Conservation (phyloP, 2,113 vertebrate species). For the Patagioenas fasciata region DNA sequence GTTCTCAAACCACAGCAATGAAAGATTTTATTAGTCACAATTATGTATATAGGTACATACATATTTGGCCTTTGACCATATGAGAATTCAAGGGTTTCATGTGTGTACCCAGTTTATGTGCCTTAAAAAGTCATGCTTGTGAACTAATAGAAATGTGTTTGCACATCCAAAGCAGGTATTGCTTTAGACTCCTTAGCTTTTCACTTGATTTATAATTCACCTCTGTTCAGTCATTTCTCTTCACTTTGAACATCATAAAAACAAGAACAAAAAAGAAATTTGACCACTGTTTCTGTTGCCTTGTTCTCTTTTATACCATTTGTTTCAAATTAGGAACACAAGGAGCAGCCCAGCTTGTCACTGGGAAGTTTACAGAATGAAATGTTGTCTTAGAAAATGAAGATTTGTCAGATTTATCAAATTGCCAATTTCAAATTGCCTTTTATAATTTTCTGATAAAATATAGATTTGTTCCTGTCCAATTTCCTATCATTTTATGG, state of each 20-base stretch:
- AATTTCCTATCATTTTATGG: background rate
- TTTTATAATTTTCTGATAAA: conserved; percentile 4
- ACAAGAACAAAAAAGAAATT: background rate
- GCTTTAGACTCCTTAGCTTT: background rate
- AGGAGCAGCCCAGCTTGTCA: background rate
- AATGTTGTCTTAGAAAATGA: background rate
- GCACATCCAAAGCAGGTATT: background rate
- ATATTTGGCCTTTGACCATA: background rate
- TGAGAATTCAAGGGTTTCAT: background rate
- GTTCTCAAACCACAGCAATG: background rate
- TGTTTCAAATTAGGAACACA: background rate
- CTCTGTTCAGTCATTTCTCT: background rate
- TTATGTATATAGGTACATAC: background rate
- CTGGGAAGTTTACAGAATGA: background rate
- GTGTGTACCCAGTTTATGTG: background rate
- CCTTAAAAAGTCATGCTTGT: background rate
- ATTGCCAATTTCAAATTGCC: background rate
- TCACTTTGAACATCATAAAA: background rate
- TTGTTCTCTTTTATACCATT: background rate
- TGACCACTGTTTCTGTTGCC: fast-evolving
- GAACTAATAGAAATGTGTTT: background rate
- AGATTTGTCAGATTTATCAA: background rate
- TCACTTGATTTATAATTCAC: background rate
- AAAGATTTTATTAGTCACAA: background rate
- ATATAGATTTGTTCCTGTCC: background rate